Conservation (phyloP, 2,797 vertebrate genomes). For the Vultur gryphus region DNA sequence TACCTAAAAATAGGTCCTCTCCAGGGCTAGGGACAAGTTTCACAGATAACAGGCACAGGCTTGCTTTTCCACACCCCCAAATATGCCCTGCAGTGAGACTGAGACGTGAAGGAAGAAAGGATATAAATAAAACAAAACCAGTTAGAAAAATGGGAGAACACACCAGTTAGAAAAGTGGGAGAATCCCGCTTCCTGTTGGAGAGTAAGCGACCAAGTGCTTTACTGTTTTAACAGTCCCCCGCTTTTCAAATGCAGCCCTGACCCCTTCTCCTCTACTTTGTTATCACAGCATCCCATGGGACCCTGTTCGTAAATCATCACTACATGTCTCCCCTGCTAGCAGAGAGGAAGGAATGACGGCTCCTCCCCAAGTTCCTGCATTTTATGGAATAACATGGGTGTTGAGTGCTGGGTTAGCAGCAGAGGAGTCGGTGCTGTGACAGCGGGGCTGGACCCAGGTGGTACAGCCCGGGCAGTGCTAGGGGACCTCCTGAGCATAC, state of each 20-base stretch:
- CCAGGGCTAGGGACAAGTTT: not conserved
- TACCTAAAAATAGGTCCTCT: conserved; percentile 29
- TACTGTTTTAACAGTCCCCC: not conserved
- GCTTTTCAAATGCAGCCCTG: not conserved
- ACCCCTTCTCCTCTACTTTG: not conserved
- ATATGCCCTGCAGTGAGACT: not conserved
- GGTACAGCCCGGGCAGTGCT: not conserved
- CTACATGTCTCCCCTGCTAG: not conserved
- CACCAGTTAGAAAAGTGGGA: not conserved
- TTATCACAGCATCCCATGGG: not conserved
- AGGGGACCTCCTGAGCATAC: not conserved
- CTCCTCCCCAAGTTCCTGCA: not conserved
- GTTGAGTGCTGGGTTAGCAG: not conserved
- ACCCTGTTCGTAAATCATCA: not conserved
- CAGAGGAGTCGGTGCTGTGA: not conserved
- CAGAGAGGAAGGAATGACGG: not conserved
- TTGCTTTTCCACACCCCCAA: not conserved
- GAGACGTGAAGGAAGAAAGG: not conserved
- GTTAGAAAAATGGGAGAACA: not conserved
- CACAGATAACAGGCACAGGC: conserved; percentile 1
- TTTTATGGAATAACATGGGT: not conserved
- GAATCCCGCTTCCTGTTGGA: not conserved
- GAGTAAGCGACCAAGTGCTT: not conserved
- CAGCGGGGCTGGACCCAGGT: not conserved
- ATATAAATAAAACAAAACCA: not conserved